Conservation (phyloP, 2,113 vertebrate genomes). For the Zeus faber region DNA sequence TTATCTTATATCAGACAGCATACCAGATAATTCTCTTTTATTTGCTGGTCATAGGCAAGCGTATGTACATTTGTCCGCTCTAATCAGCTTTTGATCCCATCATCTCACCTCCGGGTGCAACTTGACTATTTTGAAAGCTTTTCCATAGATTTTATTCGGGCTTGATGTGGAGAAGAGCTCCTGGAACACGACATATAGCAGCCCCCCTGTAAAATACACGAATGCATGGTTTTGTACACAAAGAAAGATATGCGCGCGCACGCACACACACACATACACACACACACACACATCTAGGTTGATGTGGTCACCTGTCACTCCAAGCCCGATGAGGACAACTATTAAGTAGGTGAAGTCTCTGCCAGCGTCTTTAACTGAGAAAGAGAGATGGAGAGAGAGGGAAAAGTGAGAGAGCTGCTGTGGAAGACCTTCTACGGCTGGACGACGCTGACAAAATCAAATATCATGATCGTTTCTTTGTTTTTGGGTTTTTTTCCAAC, state of each 20-base stretch:
- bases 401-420: too few species aligned
- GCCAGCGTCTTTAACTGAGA: conserved; percentile 91
- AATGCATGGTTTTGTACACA: background rate
- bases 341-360: conserved; percentile 89
- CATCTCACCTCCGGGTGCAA: conserved; percentile 84
- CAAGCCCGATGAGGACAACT: conserved; percentile 86
- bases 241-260: conserved; percentile 5
- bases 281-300: background rate
- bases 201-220: conserved; percentile 79
- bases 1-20: too few species aligned
- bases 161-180: conserved; percentile 93
- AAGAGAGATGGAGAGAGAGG: too few species aligned
- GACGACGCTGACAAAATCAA: too few species aligned
- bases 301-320: conserved; percentile 84
- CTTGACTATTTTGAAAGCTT: conserved; percentile 87
- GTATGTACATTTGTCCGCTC: background rate
- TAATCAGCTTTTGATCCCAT: background rate
- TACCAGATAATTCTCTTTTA: too few species aligned
- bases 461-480: too few species aligned
- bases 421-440: too few species aligned
- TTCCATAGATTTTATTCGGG: conserved; percentile 89
- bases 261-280: background rate
- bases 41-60: too few species aligned
- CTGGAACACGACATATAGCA: conserved; percentile 90
- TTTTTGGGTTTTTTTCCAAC: too few species aligned